These are phyloP conservation scores for Caenorhabditis imperialis DNA, from an alignment of 2,888 invertebrate species.

Conservation along the genomic window DNA sequence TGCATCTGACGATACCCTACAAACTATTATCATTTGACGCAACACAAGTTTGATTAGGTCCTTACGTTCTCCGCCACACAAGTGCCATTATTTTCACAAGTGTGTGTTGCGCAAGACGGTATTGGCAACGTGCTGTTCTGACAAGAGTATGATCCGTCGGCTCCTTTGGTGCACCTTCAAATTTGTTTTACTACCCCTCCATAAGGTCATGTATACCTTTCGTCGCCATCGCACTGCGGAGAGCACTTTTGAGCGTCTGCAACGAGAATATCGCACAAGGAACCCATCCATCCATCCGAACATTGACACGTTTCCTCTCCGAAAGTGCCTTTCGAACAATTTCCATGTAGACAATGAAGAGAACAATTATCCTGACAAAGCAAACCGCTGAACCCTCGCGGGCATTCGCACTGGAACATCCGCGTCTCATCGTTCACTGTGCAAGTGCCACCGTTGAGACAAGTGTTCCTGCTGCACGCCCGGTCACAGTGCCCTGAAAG, in stretches of 20 bases:
- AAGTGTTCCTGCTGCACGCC: slow-evolving; percentile 65
- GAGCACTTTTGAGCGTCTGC: slow-evolving; percentile 49
- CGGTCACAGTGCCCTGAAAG: slow-evolving; percentile 48
- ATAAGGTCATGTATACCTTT: slow-evolving; percentile 51
- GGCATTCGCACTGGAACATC: slow-evolving; percentile 67
- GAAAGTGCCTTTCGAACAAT: slow-evolving; percentile 55
- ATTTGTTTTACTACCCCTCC: slow-evolving; percentile 6
- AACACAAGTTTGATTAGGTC: slow-evolving; percentile 2
- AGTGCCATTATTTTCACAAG: slow-evolving; percentile 71
- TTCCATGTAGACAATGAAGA: slow-evolving; percentile 57
- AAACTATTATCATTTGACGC: neutral
- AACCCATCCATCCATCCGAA: slow-evolving; percentile 61
- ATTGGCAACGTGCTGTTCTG: slow-evolving; percentile 7
- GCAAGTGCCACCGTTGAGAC: slow-evolving; percentile 69
- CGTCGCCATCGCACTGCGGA: slow-evolving; percentile 35
- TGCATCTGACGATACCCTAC: slow-evolving; percentile 85
- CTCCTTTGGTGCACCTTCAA: slow-evolving; percentile 42
- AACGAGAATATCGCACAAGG: slow-evolving; percentile 52
- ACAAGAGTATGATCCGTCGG: slow-evolving; percentile 49
- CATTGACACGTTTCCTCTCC: slow-evolving; percentile 62
- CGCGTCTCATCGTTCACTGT: slow-evolving; percentile 66
- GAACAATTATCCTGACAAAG: slow-evolving; percentile 64
- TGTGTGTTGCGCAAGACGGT: slow-evolving; percentile 50
- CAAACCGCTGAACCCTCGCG: slow-evolving; percentile 65
- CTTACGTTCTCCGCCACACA: slow-evolving; percentile 67